Conservation (phyloP, 2,113 vertebrate genomes). For the Hassar affinis region DNA sequence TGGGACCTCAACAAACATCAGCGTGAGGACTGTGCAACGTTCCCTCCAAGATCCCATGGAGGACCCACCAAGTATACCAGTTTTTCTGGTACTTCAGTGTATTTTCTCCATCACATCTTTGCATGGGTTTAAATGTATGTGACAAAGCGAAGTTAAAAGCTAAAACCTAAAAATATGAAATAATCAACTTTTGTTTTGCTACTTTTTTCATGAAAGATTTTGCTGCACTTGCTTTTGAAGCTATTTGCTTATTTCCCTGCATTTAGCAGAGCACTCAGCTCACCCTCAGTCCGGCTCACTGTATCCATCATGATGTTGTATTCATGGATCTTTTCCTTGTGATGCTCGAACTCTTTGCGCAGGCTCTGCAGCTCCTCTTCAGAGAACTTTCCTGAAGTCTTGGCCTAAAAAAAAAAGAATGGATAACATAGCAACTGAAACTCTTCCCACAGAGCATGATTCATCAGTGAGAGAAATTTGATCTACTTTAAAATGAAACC, state of each 20-base stretch:
- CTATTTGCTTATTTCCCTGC: not conserved
- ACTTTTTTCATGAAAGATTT: not conserved
- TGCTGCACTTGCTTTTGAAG: not conserved
- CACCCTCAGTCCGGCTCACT: conserved; percentile 87
- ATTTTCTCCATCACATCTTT: not conserved
- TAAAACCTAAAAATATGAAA: not conserved
- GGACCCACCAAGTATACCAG: no score
- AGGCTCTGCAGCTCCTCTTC: conserved; percentile 84
- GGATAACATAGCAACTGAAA: not conserved
- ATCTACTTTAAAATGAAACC: not conserved
- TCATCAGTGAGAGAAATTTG: not conserved
- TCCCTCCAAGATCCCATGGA: no score
- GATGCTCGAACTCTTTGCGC: conserved; percentile 88
- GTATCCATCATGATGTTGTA: conserved; percentile 89
- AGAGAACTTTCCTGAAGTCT: conserved; percentile 90
- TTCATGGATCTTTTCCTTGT: conserved; percentile 87
- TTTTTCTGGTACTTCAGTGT: no score
- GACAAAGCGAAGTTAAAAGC: not conserved
- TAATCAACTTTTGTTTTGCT: not conserved
- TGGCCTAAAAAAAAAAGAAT: conserved; percentile 73
- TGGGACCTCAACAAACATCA: no score
- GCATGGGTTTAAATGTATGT: not conserved
- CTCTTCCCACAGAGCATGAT: not conserved
- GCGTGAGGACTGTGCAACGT: no score
- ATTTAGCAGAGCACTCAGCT: conserved; percentile 20